Evolutionary conservation across 2,888 invertebrate species (phyloP).

Genomic region (Eledona agricola): DNA sequence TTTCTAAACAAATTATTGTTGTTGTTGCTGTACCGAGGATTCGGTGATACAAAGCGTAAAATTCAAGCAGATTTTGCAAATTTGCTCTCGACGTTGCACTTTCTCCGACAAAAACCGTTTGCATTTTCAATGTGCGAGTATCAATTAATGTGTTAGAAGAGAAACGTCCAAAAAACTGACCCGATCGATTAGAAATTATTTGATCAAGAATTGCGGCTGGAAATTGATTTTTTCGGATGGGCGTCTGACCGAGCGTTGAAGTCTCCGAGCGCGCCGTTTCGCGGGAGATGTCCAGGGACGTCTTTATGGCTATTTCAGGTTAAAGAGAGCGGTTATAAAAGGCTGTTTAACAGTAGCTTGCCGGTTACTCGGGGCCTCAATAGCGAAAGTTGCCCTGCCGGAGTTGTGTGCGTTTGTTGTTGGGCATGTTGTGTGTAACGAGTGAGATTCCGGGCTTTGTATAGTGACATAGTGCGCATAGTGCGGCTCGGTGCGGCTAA

Average conservation of each 20-base stretch:
- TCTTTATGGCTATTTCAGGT: constrained; percentile 31
- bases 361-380: constrained; percentile 50
- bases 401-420: constrained; percentile 33
- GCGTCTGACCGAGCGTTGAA: constrained; percentile 10
- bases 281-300: constrained; percentile 31
- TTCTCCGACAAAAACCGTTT: constrained; percentile 20
- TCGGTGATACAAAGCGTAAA: too few relatives aligned
- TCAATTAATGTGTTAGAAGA: constrained; percentile 19
- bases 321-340: constrained; percentile 51
- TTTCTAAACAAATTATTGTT: too few relatives aligned
- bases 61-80: constrained; percentile 20
- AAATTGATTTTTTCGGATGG: constrained; percentile 3
- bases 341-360: constrained; percentile 48
- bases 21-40: too few relatives aligned
- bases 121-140: constrained; percentile 16
- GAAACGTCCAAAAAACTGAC: constrained; percentile 20
- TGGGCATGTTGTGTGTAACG: constrained; percentile 33
- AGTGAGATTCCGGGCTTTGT: constrained; percentile 32
- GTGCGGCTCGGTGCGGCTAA: constrained; percentile 27
- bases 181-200: constrained; percentile 26
- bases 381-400: constrained; percentile 48
- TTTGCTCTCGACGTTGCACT: constrained; percentile 8
- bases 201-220: constrained; percentile 8
- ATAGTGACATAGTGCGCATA: constrained; percentile 33
- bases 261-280: constrained; percentile 20